Conservation (phyloP, 2,888 invertebrate species). For the Augiades crinisus region DNA sequence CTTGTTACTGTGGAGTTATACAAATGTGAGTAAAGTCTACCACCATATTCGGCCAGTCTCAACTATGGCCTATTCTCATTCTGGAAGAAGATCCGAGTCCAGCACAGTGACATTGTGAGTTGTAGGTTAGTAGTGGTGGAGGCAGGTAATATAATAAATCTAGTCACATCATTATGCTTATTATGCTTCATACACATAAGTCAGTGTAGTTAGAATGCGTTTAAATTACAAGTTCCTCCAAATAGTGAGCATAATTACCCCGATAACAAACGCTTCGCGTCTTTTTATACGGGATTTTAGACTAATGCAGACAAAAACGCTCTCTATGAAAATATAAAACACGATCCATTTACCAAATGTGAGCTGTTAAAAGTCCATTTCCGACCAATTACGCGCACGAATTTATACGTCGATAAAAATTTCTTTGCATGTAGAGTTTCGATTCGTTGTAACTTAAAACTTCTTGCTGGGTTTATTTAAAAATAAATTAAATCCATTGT, state of each 20-base stretch:
- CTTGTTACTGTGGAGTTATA: no score
- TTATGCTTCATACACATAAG: no score
- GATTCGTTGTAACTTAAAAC: not conserved
- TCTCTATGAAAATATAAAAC: slow-evolving; percentile 10
- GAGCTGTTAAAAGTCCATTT: slow-evolving; percentile 45
- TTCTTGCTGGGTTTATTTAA: not conserved
- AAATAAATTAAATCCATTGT: not conserved
- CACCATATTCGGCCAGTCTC: no score
- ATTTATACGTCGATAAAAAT: slow-evolving; percentile 36
- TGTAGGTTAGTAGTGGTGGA: no score
- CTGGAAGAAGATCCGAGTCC: no score
- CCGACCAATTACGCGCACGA: slow-evolving; percentile 43
- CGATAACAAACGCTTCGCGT: not conserved
- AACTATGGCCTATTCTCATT: no score
- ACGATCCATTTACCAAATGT: slow-evolving; percentile 14
- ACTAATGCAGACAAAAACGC: slow-evolving; percentile 9
- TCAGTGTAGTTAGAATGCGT: no score
- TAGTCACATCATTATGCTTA: no score
- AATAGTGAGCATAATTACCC: not conserved
- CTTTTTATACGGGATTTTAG: not conserved
- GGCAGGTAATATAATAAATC: no score
- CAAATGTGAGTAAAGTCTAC: no score
- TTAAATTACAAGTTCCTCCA: not conserved
- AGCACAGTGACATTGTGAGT: no score
- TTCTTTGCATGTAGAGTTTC: slow-evolving; percentile 27